Conservation (phyloP, 30 jellyfish, hydroid and myxozoan species). For the Hydractinia echinata region DNA sequence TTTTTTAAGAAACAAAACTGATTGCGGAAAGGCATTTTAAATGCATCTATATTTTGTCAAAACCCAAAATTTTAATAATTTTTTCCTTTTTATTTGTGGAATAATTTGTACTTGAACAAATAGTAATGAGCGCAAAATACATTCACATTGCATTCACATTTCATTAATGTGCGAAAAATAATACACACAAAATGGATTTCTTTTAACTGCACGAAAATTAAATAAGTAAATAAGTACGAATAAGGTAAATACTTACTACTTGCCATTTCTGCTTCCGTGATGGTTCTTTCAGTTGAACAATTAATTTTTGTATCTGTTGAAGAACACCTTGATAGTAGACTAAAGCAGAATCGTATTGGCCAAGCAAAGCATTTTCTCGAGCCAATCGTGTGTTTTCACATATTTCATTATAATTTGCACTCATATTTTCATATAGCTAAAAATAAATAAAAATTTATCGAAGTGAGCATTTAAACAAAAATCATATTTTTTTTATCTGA, state of each 20-base stretch:
- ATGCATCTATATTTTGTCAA: neutral
- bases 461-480: no score
- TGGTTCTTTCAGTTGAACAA: conserved; percentile 62
- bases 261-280: conserved; percentile 82
- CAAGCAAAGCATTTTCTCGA: conserved; percentile 84
- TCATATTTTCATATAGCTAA: neutral
- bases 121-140: neutral
- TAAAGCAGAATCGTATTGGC: conserved; percentile 80
- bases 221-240: no score
- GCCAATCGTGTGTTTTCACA: conserved; percentile 91
- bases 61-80: neutral
- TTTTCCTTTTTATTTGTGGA: neutral
- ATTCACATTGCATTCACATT: no score
- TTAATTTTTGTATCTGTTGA: conserved; percentile 83
- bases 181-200: neutral
- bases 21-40: neutral
- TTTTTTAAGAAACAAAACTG: no score
- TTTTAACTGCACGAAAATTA: neutral
- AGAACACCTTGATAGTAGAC: conserved; percentile 91
- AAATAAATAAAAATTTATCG: neutral
- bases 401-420: conserved; percentile 27
- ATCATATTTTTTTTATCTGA: no score
- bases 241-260: conserved; percentile 84
- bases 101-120: neutral
- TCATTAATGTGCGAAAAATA: neutral